Evolutionary conservation across 2,888 invertebrate genomes (phyloP), one percentile per base, ranked within the genome.

Genomic region (Lasioglossum figueresi): DNA sequence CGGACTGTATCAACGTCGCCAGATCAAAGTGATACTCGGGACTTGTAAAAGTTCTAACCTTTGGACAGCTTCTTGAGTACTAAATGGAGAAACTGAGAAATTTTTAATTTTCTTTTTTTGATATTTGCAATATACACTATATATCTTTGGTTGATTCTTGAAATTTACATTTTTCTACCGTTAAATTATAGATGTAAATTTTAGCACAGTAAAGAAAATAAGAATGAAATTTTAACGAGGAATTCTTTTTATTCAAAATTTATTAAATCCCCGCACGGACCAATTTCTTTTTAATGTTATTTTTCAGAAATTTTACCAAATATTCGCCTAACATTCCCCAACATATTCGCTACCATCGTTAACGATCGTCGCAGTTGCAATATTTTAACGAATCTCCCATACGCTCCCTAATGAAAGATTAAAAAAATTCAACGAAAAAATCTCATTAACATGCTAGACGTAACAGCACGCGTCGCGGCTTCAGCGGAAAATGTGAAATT

Each of bases 21-120:
- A 74, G 59, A 78, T 85, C 78, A 85, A 86, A 80, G 74, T 43
- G 85, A 81, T 84, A 79, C 81, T 73, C 76, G 43, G 56, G 76
- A 86, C 73, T 43, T 71, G 80, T 56, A 68, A 75, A 86, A 66
- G 52, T 83, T 83, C 82, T 81, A 66, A 68, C 71, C 31, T 31
- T 31, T 31, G 63, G 63, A 63, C 63, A 31, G 16, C 31, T 27
- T 66, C 66, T 34, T 37, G 19, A 10, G 23, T 23, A 23, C 10
- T 34, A 34, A 34, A 66, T 34, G 19, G 10, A 19, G 66, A 34
- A 16, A 63, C 86, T 2, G 31, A 16, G 16, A 63, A 6, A 6
- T 63, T 63, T 31, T 31, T 27, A 0, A 31, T 63, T 27, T 63
- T 31, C 4, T n/a, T n/a, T n/a, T n/a, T n/a, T n/a, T n/a, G n/a